Evolutionary conservation across 2,888 invertebrate species (phyloP), one percentile per base, ranked within the genome.

Genomic region (Eupithecia inturbata): DNA sequence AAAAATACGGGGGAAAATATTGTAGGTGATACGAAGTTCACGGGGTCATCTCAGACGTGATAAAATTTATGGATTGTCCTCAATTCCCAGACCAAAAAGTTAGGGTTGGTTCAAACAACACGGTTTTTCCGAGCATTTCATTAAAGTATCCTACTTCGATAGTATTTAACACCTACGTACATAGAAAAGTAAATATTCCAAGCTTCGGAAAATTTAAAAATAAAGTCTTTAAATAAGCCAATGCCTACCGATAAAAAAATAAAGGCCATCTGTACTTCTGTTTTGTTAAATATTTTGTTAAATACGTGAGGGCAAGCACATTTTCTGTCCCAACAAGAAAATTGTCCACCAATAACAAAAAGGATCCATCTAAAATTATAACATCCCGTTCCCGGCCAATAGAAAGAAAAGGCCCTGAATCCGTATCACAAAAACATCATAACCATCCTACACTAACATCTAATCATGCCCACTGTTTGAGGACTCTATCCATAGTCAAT

Each of bases 401-500:
- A 39, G 63, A 71, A 68, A 63, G 57, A 72, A 71, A 69, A 72
- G 69, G 31, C 14, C 57, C 62, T 31, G 45, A 70, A 63, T 22
- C 22, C 28, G 33, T 41, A 71, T 73, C 39, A 70, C 67, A 75
- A 73, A 74, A 77, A 74, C 76, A 72, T 71, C 60, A 79, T 78
- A 76, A 77, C 70, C 71, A 73, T 77, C 74, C 67, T 33, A 53
- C 60, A 70, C 45, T 73, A 71, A 78, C 78, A 79, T 80, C 78
- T 76, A 76, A 76, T 78, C 75, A 79, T 77, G 71, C 57, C 72
- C 75, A 81, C 81, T 77, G 77, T 80, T 78, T 74, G 78, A 75
- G 78, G 79, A 79, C 80, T 83, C 86, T 90, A 91, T 91, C 86
- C 91, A 91, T 91, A 91, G 90, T 91, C 91, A 91, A 91, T 90